Evolutionary conservation across 37 sponge, comb jelly and placozoan genomes (phyloP).

Genomic region (Bolinopsis microptera): DNA sequence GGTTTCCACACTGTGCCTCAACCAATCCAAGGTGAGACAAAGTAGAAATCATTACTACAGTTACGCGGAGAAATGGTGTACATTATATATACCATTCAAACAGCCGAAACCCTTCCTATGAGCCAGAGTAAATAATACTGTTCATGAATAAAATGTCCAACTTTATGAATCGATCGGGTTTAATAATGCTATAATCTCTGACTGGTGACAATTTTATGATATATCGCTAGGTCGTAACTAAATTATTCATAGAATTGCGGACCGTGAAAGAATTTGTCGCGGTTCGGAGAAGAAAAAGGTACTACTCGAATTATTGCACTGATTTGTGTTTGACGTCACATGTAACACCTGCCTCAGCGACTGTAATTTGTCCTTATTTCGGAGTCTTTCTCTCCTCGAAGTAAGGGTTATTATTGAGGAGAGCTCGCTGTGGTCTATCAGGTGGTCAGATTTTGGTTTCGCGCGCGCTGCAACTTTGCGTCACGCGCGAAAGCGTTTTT

Average conservation of each 20-base stretch:
- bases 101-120: too few relatives aligned
- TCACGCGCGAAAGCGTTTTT: background rate
- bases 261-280: background rate
- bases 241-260: background rate
- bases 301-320: background rate
- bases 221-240: too few relatives aligned
- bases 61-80: too few relatives aligned
- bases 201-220: too few relatives aligned
- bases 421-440: background rate
- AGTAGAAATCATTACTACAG: too few relatives aligned
- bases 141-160: too few relatives aligned
- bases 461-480: background rate
- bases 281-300: background rate
- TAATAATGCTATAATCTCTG: too few relatives aligned
- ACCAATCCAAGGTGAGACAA: too few relatives aligned
- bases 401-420: background rate
- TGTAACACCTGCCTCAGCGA: background rate
- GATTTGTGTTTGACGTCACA: background rate
- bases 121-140: too few relatives aligned
- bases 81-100: too few relatives aligned
- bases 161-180: too few relatives aligned
- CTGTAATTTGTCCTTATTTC: background rate
- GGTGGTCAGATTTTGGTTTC: background rate
- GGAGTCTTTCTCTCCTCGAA: background rate
- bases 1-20: background rate